Conservation (phyloP, 2,113 vertebrate genomes). For the Microtus oregoni region DNA sequence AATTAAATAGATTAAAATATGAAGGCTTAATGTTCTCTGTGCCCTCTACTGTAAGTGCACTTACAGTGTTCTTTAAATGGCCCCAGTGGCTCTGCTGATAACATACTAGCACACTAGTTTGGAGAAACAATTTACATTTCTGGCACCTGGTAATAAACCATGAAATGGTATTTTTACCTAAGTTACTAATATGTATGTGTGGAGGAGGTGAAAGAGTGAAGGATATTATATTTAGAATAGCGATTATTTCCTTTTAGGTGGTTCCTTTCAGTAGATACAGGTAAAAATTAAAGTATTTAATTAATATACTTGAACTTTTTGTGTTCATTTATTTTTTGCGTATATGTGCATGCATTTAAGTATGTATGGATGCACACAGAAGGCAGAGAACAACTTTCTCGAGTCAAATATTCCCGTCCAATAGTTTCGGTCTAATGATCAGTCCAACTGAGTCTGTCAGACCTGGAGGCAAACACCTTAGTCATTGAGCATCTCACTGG, state of each 20-base stretch:
- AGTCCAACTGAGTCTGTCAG: background rate
- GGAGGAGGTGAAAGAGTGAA: conserved; percentile 70
- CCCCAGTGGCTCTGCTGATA: conserved; percentile 80
- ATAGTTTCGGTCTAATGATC: fast-evolving
- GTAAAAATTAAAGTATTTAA: background rate
- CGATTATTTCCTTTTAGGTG: conserved; percentile 67
- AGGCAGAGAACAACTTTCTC: background rate
- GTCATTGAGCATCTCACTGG: background rate
- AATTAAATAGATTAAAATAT: conserved; percentile 87
- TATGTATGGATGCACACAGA: background rate
- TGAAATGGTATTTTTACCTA: conserved; percentile 80
- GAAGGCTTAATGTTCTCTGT: conserved; percentile 83
- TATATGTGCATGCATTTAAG: background rate
- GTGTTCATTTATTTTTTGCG: background rate
- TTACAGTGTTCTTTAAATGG: conserved; percentile 79
- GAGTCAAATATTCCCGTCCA: background rate
- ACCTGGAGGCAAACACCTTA: background rate
- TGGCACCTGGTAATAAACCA: conserved; percentile 77
- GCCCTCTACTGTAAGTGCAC: conserved; percentile 79
- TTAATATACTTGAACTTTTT: background rate
- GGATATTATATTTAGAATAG: conserved; percentile 56
- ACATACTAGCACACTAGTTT: conserved; percentile 74
- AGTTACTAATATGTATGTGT: conserved; percentile 70
- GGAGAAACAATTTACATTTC: conserved; percentile 80
- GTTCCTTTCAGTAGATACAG: conserved; percentile 48